Conservation (phyloP, 92 coral and sea anemone genomes). For the Palythoa caribaeorum region DNA sequence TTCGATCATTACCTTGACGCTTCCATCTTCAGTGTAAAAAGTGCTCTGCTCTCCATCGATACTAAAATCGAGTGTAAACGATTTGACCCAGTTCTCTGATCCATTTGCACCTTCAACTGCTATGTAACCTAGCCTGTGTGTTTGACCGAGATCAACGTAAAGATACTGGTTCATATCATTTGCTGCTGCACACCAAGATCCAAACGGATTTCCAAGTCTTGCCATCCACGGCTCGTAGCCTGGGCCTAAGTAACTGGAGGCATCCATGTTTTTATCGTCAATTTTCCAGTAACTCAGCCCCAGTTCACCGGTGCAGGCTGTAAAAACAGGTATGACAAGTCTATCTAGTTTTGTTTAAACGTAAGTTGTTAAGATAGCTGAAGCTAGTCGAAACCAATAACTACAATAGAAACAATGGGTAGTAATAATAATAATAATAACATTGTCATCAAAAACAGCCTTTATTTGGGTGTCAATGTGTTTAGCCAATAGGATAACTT, state of each 20-base stretch:
- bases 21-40: conserved; percentile 18
- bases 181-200: conserved; percentile 40
- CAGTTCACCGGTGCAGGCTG: conserved; percentile 24
- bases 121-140: conserved; percentile 28
- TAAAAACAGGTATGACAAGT: neutral
- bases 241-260: conserved; percentile 35
- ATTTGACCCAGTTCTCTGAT: conserved; percentile 30
- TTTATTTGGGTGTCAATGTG: too few species aligned
- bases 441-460: too few species aligned
- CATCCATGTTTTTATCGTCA: neutral
- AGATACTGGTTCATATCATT: conserved; percentile 33
- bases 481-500: too few species aligned
- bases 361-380: too few species aligned
- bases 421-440: too few species aligned
- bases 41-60: conserved; percentile 20
- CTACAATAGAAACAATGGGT: too few species aligned
- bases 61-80: neutral
- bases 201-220: conserved; percentile 8
- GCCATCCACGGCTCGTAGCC: conserved; percentile 38
- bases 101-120: conserved; percentile 32
- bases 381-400: too few species aligned
- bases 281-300: conserved; percentile 16
- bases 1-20: neutral
- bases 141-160: conserved; percentile 22
- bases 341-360: too few species aligned